A percentile compares a stretch with the other conserved stretches of the same genome.
Conservation (phyloP, 2,888 invertebrate genomes). For the Harpalus rufipes region DNA sequence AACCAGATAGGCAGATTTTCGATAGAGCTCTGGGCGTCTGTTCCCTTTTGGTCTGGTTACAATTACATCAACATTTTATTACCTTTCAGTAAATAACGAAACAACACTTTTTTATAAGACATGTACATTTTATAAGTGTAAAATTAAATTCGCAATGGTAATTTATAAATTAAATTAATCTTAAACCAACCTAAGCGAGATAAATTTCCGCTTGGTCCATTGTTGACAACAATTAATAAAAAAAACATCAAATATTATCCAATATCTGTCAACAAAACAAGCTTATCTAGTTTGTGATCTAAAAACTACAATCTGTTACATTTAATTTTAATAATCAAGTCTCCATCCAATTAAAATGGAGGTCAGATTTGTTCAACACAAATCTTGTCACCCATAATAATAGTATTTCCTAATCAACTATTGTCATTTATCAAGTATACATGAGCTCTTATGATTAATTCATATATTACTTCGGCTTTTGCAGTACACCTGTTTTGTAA, state of each 20-base stretch:
- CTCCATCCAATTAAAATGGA: conserved; percentile 37
- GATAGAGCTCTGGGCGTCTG: no score
- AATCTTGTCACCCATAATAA: conserved; percentile 45
- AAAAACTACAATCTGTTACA: conserved; percentile 35
- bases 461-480: conserved; percentile 17
- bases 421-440: conserved; percentile 44
- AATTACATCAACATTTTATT: no score
- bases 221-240: conserved; percentile 32
- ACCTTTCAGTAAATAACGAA: no score
- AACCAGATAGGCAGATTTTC: no score
- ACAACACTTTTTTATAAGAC: no score
- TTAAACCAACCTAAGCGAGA: no score
- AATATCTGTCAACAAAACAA: conserved; percentile 35
- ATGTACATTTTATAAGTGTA: no score
- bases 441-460: conserved; percentile 46
- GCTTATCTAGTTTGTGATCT: conserved; percentile 7
- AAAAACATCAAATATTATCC: conserved; percentile 24
- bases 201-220: not conserved
- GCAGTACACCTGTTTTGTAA: conserved; percentile 11
- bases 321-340: conserved; percentile 34
- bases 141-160: no score
- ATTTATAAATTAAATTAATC: no score
- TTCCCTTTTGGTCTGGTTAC: no score
- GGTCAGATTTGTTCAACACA: conserved; percentile 35
- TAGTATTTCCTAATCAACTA: conserved; percentile 44